Percentiles rank a stretch among this genome's conserved stretches.
Evolutionary conservation across 2,797 vertebrate species (phyloP).

Genomic region (Hydrophis major): DNA sequence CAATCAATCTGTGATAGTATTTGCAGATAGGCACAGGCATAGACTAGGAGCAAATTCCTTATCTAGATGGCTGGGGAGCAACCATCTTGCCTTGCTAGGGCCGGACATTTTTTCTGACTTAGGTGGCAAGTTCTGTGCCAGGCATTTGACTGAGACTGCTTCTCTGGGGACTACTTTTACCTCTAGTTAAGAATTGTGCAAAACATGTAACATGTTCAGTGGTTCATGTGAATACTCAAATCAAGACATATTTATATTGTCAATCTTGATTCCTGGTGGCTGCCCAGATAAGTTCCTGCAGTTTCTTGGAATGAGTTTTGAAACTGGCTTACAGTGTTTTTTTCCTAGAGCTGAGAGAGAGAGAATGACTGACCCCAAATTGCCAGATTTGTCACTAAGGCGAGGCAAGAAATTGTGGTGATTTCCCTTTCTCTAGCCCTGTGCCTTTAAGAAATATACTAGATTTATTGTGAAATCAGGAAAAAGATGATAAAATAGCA

Average conservation of each 20-base stretch:
- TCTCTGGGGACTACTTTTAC: not conserved
- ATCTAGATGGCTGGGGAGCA: not conserved
- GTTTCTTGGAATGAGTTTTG: not conserved
- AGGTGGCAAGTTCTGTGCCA: not conserved
- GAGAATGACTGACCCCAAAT: not conserved
- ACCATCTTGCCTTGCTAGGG: not conserved
- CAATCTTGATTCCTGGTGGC: not conserved
- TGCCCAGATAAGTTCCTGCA: not conserved
- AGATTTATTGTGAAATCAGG: not conserved
- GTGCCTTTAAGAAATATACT: not conserved
- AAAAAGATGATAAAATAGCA: not conserved
- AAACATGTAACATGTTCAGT: not conserved
- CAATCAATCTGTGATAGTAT: not conserved
- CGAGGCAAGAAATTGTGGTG: not conserved
- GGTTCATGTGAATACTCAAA: not conserved
- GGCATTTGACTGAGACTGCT: not conserved
- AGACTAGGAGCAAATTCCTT: too few relatives aligned
- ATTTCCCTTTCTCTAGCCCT: not conserved
- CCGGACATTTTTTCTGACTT: not conserved
- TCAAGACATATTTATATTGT: not conserved
- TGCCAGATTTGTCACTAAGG: not conserved
- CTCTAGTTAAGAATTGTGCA: not conserved
- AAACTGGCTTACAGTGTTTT: not conserved
- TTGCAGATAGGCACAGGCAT: not conserved
- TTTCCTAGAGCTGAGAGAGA: not conserved